Evolutionary conservation across 2,888 invertebrate genomes (phyloP), one percentile per base, ranked within the genome.

Genomic region (Ophion slaviceki): DNA sequence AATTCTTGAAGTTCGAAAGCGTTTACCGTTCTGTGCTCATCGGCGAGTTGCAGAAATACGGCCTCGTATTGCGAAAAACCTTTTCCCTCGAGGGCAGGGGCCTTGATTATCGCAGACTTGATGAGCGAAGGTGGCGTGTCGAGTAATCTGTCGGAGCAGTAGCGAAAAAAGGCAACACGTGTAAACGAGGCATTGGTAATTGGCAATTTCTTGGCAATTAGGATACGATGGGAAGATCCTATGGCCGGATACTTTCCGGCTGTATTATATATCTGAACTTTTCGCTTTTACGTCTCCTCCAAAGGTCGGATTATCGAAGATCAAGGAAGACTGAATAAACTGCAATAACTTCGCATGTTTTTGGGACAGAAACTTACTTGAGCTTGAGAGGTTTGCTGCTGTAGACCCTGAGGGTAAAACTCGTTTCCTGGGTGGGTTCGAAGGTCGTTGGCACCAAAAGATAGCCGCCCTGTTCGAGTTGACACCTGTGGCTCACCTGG

Each of bases 1-100:
- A 98, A 94, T 92, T 98, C 98, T 93, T 98, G 98, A 6, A 98
- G 95, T 93, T 98, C 98, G 92, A 98, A 98, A 4, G 98, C 97
- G 91, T 98, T 98, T 40, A 98, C 97, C 0, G 98, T 97, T 91
- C 96, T 95, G 92, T 98, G 98, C 92, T 98, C 98, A 92, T 98
- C 98, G 0, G 98, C 98, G 86, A 98, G 94, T 92, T 98, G 98
- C 84, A 98, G 95, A 92, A 98, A 98, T 2, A 98, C 97, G 0
- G 97, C 97, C 92, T 98, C 98, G 92, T 98, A 98, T 92, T 98
- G 98, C 72, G 96, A 96, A 90, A 97, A 97, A 89, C 96, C 96
- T 92, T 96, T 97, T 0, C 96, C 96, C 88, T 97, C 96, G 0
- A 96, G 95, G 0, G 96, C 95, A 0, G 97, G 97, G 0, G 97